Conservation (phyloP, 2,113 vertebrate species). For the Manacus vitellinus region DNA sequence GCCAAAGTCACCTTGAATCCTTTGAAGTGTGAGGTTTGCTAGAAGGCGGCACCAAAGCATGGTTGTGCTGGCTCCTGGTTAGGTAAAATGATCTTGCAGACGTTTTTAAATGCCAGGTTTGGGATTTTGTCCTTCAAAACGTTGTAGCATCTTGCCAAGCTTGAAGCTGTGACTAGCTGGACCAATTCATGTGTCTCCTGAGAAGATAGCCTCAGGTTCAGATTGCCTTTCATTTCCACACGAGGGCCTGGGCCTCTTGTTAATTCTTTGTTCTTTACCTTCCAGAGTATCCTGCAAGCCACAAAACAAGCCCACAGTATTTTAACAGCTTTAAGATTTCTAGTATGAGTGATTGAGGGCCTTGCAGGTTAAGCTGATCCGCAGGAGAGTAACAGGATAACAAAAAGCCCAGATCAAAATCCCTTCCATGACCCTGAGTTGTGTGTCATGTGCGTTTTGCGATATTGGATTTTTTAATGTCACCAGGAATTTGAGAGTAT, state of each 20-base stretch:
- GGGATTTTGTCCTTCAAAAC: not conserved
- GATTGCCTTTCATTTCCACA: not conserved
- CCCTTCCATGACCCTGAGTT: not conserved
- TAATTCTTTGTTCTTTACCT: constrained; percentile 1
- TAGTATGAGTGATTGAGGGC: not conserved
- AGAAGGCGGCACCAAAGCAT: not conserved
- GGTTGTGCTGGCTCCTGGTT: not conserved
- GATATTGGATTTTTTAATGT: not conserved
- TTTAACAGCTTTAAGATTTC: not conserved
- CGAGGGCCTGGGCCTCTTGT: not conserved
- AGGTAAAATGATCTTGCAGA: not conserved
- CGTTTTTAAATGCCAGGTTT: not conserved
- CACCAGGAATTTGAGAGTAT: not conserved
- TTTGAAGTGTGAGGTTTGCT: not conserved
- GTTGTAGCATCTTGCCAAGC: not conserved
- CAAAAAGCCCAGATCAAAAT: not conserved
- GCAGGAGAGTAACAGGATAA: not conserved
- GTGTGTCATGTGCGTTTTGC: not conserved
- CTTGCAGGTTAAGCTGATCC: not conserved
- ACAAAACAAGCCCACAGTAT: not conserved
- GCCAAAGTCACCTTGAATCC: not conserved
- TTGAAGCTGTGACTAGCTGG: not conserved
- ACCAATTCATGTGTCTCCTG: not conserved
- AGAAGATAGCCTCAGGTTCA: not conserved
- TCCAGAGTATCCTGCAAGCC: not conserved